Evolutionary conservation across 2,113 vertebrate genomes (phyloP).

Genomic region (Oreochromis spilurus): DNA sequence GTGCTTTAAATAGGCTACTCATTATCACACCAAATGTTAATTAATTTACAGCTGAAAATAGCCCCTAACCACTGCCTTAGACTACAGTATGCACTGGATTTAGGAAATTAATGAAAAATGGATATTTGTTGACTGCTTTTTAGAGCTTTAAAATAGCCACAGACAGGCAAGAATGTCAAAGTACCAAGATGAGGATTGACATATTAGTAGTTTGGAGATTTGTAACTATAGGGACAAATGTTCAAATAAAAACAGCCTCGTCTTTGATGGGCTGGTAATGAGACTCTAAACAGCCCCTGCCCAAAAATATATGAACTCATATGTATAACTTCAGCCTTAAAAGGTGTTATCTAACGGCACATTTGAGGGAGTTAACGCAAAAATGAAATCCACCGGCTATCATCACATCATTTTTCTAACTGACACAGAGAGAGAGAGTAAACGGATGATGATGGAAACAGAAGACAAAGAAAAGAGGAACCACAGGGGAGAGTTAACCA

Average conservation of each 20-base stretch:
- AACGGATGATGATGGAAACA: not conserved
- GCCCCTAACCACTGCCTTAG: not conserved
- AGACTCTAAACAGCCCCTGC: not conserved
- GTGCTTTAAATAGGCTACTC: not conserved
- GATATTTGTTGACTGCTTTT: not conserved
- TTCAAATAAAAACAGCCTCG: not conserved
- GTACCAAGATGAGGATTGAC: not conserved
- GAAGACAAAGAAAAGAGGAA: not conserved
- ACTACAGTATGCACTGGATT: not conserved
- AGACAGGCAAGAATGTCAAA: not conserved
- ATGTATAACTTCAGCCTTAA: not conserved
- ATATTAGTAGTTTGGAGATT: not conserved
- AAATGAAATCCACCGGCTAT: not conserved
- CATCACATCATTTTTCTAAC: not conserved
- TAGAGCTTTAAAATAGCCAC: accelerated
- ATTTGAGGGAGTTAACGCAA: not conserved
- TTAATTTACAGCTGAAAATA: not conserved
- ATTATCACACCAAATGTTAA: not conserved
- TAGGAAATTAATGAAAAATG: not conserved
- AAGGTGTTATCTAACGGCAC: not conserved
- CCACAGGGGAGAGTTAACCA: constrained; percentile 4
- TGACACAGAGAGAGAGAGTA: not conserved
- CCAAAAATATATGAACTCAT: not conserved
- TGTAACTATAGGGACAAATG: not conserved
- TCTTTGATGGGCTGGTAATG: not conserved